Conservation (phyloP, 1,140 invertebrate genomes). For the Oedothorax gibbosus region DNA sequence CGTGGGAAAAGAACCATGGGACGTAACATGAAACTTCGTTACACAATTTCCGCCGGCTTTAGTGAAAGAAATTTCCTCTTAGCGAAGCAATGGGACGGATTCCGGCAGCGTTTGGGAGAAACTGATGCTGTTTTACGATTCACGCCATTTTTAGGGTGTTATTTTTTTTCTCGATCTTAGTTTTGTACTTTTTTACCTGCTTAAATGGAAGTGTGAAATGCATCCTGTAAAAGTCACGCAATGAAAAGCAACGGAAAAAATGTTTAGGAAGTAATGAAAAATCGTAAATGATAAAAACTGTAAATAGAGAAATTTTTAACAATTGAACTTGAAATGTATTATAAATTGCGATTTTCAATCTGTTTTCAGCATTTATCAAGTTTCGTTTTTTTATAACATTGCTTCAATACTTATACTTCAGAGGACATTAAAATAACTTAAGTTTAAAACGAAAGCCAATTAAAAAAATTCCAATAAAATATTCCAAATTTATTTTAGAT, state of each 20-base stretch:
- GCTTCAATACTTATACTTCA: too few species aligned
- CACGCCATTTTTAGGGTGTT: slow-evolving; percentile 9
- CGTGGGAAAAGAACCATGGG: neutral
- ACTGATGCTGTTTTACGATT: slow-evolving; percentile 10
- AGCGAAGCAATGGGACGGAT: neutral
- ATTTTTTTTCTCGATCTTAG: neutral
- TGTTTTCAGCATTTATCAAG: too few species aligned
- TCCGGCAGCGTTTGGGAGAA: neutral
- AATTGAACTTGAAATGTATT: too few species aligned
- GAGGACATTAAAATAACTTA: too few species aligned
- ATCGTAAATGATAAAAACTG: too few species aligned
- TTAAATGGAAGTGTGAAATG: neutral
- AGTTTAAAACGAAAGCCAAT: too few species aligned
- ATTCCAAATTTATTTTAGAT: too few species aligned
- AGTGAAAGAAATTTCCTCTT: slow-evolving; percentile 20
- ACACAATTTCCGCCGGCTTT: slow-evolving; percentile 14
- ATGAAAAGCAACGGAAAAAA: neutral
- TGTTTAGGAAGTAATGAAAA: neutral
- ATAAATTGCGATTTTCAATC: too few species aligned
- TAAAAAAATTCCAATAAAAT: too few species aligned
- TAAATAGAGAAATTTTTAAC: too few species aligned
- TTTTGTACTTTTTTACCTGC: neutral
- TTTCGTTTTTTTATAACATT: too few species aligned
- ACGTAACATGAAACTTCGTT: slow-evolving; percentile 10
- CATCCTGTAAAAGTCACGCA: neutral